A percentile compares a stretch with the other conserved stretches of the same genome.
Conservation (phyloP, 1,140 invertebrate genomes). For the Monochamus saltuarius region DNA sequence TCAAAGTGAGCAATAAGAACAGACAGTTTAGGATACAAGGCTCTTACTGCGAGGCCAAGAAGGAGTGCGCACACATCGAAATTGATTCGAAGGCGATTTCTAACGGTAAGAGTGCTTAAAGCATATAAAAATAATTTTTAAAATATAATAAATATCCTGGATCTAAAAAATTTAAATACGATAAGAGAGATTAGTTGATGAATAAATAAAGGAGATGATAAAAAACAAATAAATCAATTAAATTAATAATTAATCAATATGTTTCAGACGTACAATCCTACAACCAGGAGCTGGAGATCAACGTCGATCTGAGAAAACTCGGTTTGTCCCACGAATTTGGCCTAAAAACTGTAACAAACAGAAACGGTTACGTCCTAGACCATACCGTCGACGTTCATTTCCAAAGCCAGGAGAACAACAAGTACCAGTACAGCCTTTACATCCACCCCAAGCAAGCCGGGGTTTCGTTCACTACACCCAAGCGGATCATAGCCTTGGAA, state of each 20-base stretch:
- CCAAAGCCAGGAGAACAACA: constrained; percentile 64
- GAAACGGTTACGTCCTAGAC: constrained; percentile 59
- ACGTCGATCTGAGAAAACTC: constrained; percentile 68
- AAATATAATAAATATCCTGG: no score
- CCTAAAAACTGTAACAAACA: constrained; percentile 61
- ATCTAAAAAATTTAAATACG: no score
- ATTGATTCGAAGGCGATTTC: constrained; percentile 61
- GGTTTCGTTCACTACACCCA: constrained; percentile 62
- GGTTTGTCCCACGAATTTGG: constrained; percentile 71
- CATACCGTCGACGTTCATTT: constrained; percentile 69
- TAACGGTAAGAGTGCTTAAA: constrained; percentile 59
- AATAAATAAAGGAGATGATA: no score
- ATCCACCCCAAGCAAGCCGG: constrained; percentile 61
- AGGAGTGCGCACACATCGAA: constrained; percentile 72
- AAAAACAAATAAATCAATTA: constrained; percentile 2
- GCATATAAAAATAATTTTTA: no score
- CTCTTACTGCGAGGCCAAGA: constrained; percentile 74
- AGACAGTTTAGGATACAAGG: constrained; percentile 64
- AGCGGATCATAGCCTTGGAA: constrained; percentile 64
- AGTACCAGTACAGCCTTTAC: constrained; percentile 68
- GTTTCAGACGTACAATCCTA: constrained; percentile 44
- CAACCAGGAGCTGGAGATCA: constrained; percentile 59
- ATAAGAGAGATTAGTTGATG: no score
- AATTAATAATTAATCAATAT: background rate
- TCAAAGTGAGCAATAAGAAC: constrained; percentile 65